These are phyloP conservation scores for Graptemys geographica DNA, from an alignment of 2,797 vertebrate species.

Conservation along the genomic window DNA sequence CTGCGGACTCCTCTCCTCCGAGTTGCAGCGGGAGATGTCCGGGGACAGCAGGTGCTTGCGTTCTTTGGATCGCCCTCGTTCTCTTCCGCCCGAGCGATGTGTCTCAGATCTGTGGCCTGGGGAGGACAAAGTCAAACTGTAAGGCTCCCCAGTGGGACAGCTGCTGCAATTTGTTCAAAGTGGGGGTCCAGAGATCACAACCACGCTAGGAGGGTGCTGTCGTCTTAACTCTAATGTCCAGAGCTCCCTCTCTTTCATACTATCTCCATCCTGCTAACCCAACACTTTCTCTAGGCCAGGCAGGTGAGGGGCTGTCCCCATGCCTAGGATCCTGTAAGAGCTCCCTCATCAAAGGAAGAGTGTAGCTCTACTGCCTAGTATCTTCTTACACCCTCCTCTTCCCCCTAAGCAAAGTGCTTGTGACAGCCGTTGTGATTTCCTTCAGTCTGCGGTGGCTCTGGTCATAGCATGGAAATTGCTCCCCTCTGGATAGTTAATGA, in stretches of 20 bases:
- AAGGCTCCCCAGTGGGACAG: background rate
- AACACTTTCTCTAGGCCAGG: background rate
- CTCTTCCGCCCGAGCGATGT: constrained; percentile 88
- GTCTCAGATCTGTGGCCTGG: constrained; percentile 88
- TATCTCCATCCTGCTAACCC: background rate
- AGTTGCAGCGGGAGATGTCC: constrained; percentile 95
- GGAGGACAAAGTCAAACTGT: background rate
- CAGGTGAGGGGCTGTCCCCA: background rate
- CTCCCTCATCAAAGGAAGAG: background rate
- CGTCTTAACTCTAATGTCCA: background rate
- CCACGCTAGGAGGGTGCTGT: background rate
- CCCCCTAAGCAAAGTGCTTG: background rate
- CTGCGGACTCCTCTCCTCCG: constrained; percentile 90
- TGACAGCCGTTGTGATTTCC: background rate
- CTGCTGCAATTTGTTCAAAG: no score
- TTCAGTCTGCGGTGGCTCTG: background rate
- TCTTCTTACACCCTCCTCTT: background rate
- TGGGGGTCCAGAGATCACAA: background rate
- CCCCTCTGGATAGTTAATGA: background rate
- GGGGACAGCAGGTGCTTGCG: constrained; percentile 96
- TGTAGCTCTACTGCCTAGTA: background rate
- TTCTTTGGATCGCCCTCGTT: constrained; percentile 96
- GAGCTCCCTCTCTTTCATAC: background rate
- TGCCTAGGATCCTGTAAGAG: background rate
- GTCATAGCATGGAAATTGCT: background rate